Percentiles rank a stretch among this genome's conserved stretches.
These are phyloP conservation scores for Parazoanthus swiftii DNA, from an alignment of 92 coral and sea anemone species.

Conservation along the genomic window DNA sequence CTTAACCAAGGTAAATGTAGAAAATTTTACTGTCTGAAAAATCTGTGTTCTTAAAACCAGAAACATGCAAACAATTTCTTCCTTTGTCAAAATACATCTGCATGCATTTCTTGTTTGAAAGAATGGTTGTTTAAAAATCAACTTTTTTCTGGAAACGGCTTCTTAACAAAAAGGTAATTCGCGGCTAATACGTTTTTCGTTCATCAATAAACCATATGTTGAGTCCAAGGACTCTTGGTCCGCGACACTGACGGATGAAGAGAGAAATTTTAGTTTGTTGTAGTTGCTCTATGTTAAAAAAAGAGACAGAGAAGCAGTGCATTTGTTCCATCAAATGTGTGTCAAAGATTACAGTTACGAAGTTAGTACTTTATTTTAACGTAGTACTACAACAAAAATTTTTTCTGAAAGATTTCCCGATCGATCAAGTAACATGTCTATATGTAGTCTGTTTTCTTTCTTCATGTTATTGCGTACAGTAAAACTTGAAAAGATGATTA, in stretches of 20 bases:
- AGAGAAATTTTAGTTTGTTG: background rate
- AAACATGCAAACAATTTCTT: no score
- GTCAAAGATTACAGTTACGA: background rate
- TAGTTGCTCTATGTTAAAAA: background rate
- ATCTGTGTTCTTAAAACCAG: background rate
- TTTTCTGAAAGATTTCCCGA: background rate
- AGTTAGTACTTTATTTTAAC: background rate
- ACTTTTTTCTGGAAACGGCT: no score
- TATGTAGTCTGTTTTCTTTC: background rate
- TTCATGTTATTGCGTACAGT: background rate
- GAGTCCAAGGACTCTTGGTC: no score
- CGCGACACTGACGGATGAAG: no score
- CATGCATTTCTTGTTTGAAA: no score
- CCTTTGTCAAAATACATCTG: background rate
- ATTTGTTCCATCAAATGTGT: background rate
- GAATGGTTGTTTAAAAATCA: no score
- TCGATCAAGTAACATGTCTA: background rate
- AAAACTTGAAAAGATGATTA: constrained; percentile 5
- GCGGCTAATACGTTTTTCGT: no score
- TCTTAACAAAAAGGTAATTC: no score
- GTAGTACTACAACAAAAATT: background rate
- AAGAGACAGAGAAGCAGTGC: background rate
- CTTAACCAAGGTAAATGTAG: background rate
- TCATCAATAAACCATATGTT: no score
- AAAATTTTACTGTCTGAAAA: no score